Evolutionary conservation across 2,797 vertebrate species (phyloP), one percentile per base, ranked within the genome.

Genomic region (Bradypus variegatus): DNA sequence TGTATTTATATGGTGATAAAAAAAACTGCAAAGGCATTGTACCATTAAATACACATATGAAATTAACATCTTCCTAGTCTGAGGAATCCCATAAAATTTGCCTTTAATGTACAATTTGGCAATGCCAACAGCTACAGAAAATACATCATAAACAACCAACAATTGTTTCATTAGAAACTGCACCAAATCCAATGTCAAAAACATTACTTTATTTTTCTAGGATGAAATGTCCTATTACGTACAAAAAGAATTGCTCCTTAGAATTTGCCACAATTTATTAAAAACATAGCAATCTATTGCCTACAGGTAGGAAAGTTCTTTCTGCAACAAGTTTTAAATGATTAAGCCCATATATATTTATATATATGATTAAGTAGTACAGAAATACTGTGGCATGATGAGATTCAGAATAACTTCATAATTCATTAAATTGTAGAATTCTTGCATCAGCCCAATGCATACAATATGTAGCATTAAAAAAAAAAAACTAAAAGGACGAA

Each of bases 181-280:
- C 97, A 97, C 97, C 95, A 97, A 97, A 97, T 97, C 95, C 96
- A 95, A 97, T 98, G 97, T 98, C 98, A 98, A 98, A 98, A 97
- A 98, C 98, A 98, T 98, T 97, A 98, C 97, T 99, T 99, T 99
- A 98, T 99, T 98, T 98, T 97, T 98, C 98, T 98, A 97, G 96
- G 97, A 97, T 98, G 98, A 98, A 98, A 98, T 97, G 97, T 98
- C 98, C 98, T 98, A 97, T 98, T 97, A 98, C 97, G 98, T 99
- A 99, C 98, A 99, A 99, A 99, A 98, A 98, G 93, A 94, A 96
- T 94, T 98, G 98, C 97, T 98, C 97, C 97, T 98, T 97, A 97
- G 97, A 98, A 97, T 98, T 97, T 97, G 97, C 98, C 98, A 98
- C 98, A 98, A 97, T 98, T 97, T 97, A 97, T 98, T 98, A 99